Evolutionary conservation across 2,113 vertebrate species (phyloP), one percentile per base, ranked within the genome.

Genomic region (Oenanthe oenanthe): DNA sequence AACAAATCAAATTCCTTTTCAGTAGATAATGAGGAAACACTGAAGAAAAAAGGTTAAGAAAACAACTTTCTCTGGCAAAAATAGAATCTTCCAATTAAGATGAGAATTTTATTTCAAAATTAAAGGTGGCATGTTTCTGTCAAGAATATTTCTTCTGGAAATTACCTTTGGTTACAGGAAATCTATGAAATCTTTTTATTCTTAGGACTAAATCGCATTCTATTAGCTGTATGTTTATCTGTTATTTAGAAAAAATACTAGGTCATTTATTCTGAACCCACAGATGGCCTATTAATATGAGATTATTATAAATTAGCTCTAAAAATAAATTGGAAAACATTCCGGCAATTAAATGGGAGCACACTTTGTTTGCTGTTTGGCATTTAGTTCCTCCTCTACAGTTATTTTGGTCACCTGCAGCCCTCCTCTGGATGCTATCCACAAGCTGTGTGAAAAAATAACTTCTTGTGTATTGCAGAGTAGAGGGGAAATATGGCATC

Each of bases 21-120:
- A 75, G 42, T 15, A 85, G 79, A 60, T 80, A 62, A 31, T 61
- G 6, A 76, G 50, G 26, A 32, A 63, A 70, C 15, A 65, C 26
- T 70, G 36, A 88, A 95, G 63, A 76, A 7, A 71, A 95, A 95
- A 91, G 7, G 7, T 85, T 94, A 94, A 94, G 68, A 78, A 89
- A 38, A n/a, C 18, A 57, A 18, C 10, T 19, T 90, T 92, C 20
- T 25, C 53, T 80, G 29, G 32, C 12, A 90, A 95, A 86, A 95
- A 70, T 10, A 51, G 24, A 86, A 81, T 95, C 13, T 86, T 36
- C 16, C 16, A 94, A 71, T 79, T 93, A 84, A 92, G 54, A 47
- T 63, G 19, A 68, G 42, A 88, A 85, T 53, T 25, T 92, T 48
- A 24, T 86, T 97, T 95, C 62, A 58, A 89, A 95, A 90, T 87